These are phyloP conservation scores for Heliconius hermathena DNA, from an alignment of 1,140 invertebrate species.

Conservation along the genomic window DNA sequence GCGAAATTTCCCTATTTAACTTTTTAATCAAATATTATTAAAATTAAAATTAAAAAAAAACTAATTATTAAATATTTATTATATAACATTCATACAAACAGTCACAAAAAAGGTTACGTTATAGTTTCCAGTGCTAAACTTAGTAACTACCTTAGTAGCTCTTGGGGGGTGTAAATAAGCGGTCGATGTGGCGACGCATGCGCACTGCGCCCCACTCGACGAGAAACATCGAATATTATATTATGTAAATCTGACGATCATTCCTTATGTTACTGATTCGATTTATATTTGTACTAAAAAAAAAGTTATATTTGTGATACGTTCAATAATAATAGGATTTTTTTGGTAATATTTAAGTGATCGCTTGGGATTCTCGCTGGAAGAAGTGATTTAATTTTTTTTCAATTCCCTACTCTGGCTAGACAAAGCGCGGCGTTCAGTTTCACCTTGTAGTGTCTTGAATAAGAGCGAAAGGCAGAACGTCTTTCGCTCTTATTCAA, in stretches of 20 bases:
- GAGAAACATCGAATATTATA: slow-evolving; percentile 15
- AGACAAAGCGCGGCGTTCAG: too few species aligned
- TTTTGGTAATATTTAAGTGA: too few species aligned
- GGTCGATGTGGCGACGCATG: slow-evolving; percentile 45
- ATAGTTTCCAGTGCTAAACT: slow-evolving; percentile 2
- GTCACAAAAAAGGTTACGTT: neutral
- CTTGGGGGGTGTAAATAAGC: slow-evolving; percentile 34
- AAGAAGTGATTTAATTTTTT: too few species aligned
- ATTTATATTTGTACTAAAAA: neutral
- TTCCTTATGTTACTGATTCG: neutral
- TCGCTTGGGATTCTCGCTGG: too few species aligned
- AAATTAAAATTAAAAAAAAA: too few species aligned
- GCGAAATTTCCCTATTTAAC: too few species aligned
- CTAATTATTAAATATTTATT: neutral
- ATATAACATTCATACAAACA: neutral
- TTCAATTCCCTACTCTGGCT: too few species aligned
- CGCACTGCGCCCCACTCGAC: slow-evolving; percentile 21
- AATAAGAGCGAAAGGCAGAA: too few species aligned
- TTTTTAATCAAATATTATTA: too few species aligned
- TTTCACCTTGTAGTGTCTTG: too few species aligned
- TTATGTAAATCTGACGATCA: slow-evolving; percentile 18
- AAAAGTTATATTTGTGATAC: neutral
- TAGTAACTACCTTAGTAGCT: slow-evolving; percentile 1
- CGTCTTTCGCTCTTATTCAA: too few species aligned
- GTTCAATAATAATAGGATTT: too few species aligned